Percentiles rank a stretch among this genome's conserved stretches.
Conservation (phyloP, 2,888 invertebrate genomes). For the Priapulus caudatus region DNA sequence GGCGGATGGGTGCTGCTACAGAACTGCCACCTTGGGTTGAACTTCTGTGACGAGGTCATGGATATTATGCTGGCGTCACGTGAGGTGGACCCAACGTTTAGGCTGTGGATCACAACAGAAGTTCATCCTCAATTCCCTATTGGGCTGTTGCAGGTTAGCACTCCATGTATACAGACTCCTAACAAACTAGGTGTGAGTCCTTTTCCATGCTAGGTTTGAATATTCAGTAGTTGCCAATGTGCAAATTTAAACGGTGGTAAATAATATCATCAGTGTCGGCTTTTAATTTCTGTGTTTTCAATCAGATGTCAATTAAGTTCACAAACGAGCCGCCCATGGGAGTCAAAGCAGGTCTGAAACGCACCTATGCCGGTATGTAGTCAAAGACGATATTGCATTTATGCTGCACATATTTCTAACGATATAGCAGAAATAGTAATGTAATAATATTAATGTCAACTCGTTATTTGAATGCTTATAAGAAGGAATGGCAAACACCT, state of each 20-base stretch:
- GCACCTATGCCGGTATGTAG: constrained; percentile 77
- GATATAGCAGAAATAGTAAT: not conserved
- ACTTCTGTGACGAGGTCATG: constrained; percentile 84
- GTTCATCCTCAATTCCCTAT: constrained; percentile 87
- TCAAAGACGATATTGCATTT: constrained; percentile 28
- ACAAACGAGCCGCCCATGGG: constrained; percentile 96
- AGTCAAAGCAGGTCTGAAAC: constrained; percentile 78
- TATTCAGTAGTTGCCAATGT: too few species aligned
- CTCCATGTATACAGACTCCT: constrained; percentile 1
- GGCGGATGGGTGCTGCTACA: constrained; percentile 91
- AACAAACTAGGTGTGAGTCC: not conserved
- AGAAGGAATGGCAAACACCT: too few species aligned
- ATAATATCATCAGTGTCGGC: too few species aligned
- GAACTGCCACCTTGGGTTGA: constrained; percentile 87
- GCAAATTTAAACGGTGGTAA: too few species aligned
- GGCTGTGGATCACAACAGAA: constrained; percentile 90
- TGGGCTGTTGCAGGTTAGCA: constrained; percentile 48
- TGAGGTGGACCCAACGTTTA: constrained; percentile 62
- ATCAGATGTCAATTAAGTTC: constrained; percentile 89
- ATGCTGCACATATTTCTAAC: not conserved
- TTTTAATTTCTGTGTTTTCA: too few species aligned
- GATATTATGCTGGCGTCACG: constrained; percentile 53
- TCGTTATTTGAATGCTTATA: too few species aligned
- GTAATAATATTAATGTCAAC: not conserved
- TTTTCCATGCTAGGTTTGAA: too few species aligned